A percentile compares a stretch with the other conserved stretches of the same genome.
Evolutionary conservation across 2,113 vertebrate genomes (phyloP).

Genomic region (Bos taurus): DNA sequence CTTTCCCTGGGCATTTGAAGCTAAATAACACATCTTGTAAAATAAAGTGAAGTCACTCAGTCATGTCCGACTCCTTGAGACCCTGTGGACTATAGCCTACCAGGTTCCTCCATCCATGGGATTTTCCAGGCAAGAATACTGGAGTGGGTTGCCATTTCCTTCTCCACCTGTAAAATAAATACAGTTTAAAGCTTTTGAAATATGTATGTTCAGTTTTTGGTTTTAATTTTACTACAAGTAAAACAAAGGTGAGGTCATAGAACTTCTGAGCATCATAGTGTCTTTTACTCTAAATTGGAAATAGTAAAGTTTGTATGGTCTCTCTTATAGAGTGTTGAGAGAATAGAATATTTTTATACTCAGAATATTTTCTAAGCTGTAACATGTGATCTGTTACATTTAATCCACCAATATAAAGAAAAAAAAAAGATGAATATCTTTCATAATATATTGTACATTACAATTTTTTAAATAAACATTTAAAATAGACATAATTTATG

Average conservation of each 20-base stretch:
- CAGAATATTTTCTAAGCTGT: background rate
- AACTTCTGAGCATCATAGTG: background rate
- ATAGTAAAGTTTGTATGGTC: background rate
- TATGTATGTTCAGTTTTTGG: background rate
- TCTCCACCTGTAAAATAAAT: background rate
- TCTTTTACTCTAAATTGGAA: background rate
- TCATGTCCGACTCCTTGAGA: rapidly evolving
- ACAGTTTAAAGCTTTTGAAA: background rate
- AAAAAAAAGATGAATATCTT: background rate
- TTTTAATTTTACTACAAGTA: background rate
- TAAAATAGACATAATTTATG: background rate
- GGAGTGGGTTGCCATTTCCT: too few relatives aligned
- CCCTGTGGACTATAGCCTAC: too few relatives aligned
- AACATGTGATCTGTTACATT: background rate
- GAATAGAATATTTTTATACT: background rate
- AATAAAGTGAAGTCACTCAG: background rate
- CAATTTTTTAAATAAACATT: background rate
- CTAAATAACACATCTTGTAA: background rate
- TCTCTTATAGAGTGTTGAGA: background rate
- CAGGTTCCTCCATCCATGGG: too few relatives aligned
- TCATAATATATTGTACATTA: background rate
- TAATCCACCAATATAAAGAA: background rate
- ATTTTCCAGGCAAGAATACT: too few relatives aligned
- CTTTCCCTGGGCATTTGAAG: background rate
- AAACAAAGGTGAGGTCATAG: background rate